Base-by-base conservation (phyloP, 2,888 invertebrate species). In the Drosophila fungiperda region DNA sequence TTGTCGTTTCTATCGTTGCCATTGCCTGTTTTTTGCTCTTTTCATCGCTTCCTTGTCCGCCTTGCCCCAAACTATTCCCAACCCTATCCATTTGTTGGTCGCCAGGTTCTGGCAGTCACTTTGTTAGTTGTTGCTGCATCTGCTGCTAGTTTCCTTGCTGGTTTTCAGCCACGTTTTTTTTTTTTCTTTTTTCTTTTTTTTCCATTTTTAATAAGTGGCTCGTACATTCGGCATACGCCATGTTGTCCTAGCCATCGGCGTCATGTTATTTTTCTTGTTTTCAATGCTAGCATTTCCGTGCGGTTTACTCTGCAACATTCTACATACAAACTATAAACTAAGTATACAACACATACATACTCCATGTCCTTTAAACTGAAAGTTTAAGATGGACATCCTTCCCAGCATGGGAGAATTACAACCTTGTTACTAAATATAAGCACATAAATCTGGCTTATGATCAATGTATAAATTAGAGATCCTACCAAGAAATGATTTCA, bases 191-290 rank as follows among this genome's bases (percentile, higher is more conserved):
- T 29, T 5, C 2, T n/a, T 20, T 20, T 40, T 5, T 53, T 55
- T 64, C 20, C 61, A 57, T 69, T 77, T 80, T 84, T 76, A 76
- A 82, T 83, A 83, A 85, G 80, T 77, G 75, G 77, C 75, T 75
- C 75, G 70, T 75, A 81, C 82, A 83, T 81, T 78, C 76, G 62
- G 76, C 79, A 73, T 81, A 66, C 82, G 74, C 84, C 84, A 76
- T 83, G 76, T 83, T 83, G 79, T 67, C 63, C 55, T 66, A 74
- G 40, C 79, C 75, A 78, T 67, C 75, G 71, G 57, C 60, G 42
- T 20, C 77, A 72, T 82, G 76, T 68, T 82, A 64, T 69, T 70
- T 61, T 67, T 64, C 60, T 65, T 50, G 63, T 70, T 72, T 68
- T 68, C 68, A 48, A 50, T 61, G 53, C 65, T 61, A 20, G 53